phyloP scores from a whole-genome alignment of 2,888 invertebrate genomes.

The Amphimallon solstitiale region DNA sequence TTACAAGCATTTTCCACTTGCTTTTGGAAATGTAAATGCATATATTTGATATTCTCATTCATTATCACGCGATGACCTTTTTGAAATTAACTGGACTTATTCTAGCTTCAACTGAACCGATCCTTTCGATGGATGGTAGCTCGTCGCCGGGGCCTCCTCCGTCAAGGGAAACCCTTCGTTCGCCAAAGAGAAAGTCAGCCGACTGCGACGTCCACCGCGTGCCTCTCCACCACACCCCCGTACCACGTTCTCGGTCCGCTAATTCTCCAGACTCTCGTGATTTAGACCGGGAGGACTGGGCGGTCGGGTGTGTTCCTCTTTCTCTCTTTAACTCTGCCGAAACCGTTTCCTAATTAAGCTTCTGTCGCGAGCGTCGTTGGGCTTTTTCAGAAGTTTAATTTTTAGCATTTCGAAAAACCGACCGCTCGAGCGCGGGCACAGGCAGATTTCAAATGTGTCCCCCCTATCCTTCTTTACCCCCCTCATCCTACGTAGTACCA shows the following conservation, averaged over 20 bases:
- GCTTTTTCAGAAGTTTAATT: slow-evolving; percentile 64
- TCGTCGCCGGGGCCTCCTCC: too few species aligned
- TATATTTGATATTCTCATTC: too few species aligned
- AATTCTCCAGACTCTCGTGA: slow-evolving; percentile 60
- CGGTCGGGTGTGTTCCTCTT: too few species aligned
- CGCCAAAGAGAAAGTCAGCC: background rate
- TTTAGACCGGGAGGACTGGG: slow-evolving; percentile 59
- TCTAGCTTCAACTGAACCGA: too few species aligned
- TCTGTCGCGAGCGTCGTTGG: slow-evolving; percentile 65
- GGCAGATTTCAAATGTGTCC: slow-evolving; percentile 40
- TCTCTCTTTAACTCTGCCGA: slow-evolving; percentile 40
- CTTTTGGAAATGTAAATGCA: too few species aligned
- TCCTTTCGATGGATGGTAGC: too few species aligned
- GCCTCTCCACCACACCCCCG: background rate
- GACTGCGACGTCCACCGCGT: slow-evolving; percentile 1
- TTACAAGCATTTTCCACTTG: too few species aligned
- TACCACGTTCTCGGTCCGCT: slow-evolving; percentile 49
- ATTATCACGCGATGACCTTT: too few species aligned
- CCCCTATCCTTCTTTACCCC: too few species aligned
- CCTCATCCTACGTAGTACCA: background rate
- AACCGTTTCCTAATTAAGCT: slow-evolving; percentile 66
- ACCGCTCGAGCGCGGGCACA: slow-evolving; percentile 46
- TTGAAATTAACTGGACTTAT: too few species aligned
- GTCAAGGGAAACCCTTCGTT: too few species aligned
- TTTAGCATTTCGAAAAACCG: slow-evolving; percentile 59